Percentiles rank a stretch among this genome's conserved stretches.
Conservation (phyloP, 2,113 vertebrate species). For the Pontoporia blainvillei region DNA sequence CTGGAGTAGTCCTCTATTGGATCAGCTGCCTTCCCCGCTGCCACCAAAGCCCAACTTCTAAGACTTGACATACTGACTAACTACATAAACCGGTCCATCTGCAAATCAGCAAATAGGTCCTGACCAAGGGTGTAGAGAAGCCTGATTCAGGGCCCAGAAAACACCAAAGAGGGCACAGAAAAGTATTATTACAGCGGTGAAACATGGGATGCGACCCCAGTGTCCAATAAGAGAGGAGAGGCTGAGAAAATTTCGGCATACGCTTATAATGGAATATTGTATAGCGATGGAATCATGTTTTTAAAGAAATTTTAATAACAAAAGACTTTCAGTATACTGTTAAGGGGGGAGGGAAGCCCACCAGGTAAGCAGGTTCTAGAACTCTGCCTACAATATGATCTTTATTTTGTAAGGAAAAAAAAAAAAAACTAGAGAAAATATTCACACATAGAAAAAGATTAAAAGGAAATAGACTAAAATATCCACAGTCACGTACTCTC, state of each 20-base stretch:
- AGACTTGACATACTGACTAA: background rate
- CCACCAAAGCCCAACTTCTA: background rate
- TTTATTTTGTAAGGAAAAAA: conserved; percentile 25
- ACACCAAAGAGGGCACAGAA: background rate
- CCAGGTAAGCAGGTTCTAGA: background rate
- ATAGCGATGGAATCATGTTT: background rate
- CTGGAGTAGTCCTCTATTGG: background rate
- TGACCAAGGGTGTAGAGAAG: background rate
- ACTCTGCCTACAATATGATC: background rate
- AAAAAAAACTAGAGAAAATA: background rate
- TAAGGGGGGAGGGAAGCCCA: background rate
- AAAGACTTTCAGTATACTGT: background rate
- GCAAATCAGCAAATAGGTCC: background rate
- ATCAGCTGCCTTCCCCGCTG: background rate
- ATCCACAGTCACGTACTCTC: background rate
- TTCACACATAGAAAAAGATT: background rate
- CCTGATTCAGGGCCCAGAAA: background rate
- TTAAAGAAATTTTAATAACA: conserved; percentile 9
- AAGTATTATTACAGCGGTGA: background rate
- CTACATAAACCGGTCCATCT: background rate
- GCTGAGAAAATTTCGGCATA: background rate
- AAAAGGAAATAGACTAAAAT: background rate
- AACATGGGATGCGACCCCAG: background rate
- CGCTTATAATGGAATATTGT: background rate
- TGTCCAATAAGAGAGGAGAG: background rate